These are phyloP conservation scores for Pardalotus punctatus DNA, from an alignment of 2,113 vertebrate species.

Conservation along the genomic window DNA sequence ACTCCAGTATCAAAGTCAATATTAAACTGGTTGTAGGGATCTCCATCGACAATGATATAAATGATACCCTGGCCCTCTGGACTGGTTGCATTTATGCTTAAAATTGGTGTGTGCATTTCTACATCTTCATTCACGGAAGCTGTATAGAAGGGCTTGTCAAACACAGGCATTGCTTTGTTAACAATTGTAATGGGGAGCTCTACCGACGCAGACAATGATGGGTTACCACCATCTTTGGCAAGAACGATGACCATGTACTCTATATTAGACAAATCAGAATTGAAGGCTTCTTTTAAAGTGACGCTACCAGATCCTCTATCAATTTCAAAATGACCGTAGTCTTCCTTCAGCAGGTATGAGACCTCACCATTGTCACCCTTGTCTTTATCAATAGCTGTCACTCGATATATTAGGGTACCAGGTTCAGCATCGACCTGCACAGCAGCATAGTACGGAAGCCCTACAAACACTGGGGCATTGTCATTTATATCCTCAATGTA, in stretches of 20 bases:
- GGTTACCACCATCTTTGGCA: constrained; percentile 88
- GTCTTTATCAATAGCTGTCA: constrained; percentile 90
- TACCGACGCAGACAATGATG: constrained; percentile 81
- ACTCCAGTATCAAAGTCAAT: constrained; percentile 96
- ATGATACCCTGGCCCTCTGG: constrained; percentile 95
- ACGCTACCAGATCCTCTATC: constrained; percentile 83
- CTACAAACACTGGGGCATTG: constrained; percentile 90
- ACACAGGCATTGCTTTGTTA: constrained; percentile 98
- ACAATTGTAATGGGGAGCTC: constrained; percentile 94
- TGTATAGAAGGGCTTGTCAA: constrained; percentile 93
- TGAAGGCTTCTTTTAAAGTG: constrained; percentile 87
- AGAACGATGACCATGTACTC: constrained; percentile 89
- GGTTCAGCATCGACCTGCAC: constrained; percentile 94
- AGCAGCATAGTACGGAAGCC: constrained; percentile 95
- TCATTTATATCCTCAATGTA: constrained; percentile 94
- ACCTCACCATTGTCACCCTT: constrained; percentile 92
- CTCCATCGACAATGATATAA: constrained; percentile 93
- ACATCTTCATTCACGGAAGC: constrained; percentile 88
- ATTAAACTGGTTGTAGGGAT: constrained; percentile 88
- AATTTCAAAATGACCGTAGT: constrained; percentile 95
- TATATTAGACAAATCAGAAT: constrained; percentile 91
- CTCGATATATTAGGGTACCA: constrained; percentile 86
- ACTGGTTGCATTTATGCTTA: constrained; percentile 94
- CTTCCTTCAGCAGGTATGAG: constrained; percentile 87
- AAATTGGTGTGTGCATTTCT: constrained; percentile 85